Conservation (phyloP, 2,797 vertebrate genomes). For the Chiloscyllium punctatum region DNA sequence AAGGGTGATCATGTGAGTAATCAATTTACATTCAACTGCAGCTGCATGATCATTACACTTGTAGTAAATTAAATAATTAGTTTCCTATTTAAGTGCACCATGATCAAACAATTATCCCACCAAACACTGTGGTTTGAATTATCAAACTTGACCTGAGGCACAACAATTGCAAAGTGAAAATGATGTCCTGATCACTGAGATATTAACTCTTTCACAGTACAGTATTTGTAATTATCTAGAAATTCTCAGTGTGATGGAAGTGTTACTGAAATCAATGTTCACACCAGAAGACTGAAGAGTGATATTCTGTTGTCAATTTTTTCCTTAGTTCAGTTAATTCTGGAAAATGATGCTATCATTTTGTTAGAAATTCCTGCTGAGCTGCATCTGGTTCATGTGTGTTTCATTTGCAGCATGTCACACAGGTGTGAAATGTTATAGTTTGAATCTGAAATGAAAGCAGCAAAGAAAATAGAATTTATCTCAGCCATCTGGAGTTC, state of each 20-base stretch:
- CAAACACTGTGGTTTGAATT: slow-evolving; percentile 22
- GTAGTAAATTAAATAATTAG: slow-evolving; percentile 36
- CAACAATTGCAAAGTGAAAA: slow-evolving; percentile 26
- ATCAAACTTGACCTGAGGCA: slow-evolving; percentile 25
- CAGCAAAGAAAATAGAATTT: not conserved
- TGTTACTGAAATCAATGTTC: not conserved
- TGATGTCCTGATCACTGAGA: not conserved
- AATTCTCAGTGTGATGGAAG: not conserved
- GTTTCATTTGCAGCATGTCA: slow-evolving; percentile 35
- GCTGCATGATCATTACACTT: slow-evolving; percentile 26
- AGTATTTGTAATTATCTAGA: not conserved
- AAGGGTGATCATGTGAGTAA: slow-evolving; percentile 28
- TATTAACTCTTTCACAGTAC: slow-evolving; percentile 5
- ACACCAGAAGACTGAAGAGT: slow-evolving; percentile 10
- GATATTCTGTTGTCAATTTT: not conserved
- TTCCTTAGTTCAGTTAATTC: slow-evolving; percentile 13
- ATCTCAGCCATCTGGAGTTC: slow-evolving; percentile 10
- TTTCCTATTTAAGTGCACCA: slow-evolving; percentile 15
- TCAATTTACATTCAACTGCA: slow-evolving; percentile 33
- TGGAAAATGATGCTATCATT: slow-evolving; percentile 30
- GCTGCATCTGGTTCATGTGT: slow-evolving; percentile 25
- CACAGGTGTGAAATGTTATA: slow-evolving; percentile 28
- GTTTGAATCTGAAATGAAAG: slow-evolving; percentile 10
- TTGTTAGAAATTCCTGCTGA: slow-evolving; percentile 31
- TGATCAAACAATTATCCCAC: slow-evolving; percentile 17